Conservation (phyloP, 2,888 invertebrate species). For the Cactoblastis cactorum region DNA sequence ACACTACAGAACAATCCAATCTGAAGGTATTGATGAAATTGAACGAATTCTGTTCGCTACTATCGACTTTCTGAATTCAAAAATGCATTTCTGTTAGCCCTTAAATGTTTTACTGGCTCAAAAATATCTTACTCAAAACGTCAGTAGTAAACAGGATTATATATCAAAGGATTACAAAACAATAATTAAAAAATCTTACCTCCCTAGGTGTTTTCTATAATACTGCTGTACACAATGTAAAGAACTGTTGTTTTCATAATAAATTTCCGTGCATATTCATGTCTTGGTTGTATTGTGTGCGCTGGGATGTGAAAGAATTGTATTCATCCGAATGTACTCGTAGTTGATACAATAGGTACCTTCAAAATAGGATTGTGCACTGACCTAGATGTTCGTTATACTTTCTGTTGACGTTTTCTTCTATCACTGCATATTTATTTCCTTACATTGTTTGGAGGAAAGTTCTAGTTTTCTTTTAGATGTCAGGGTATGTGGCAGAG, state of each 20-base stretch:
- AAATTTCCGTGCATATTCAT: constrained; percentile 15
- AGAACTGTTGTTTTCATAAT: not conserved
- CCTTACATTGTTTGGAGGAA: constrained; percentile 25
- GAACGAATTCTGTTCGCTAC: constrained; percentile 30
- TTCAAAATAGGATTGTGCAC: constrained; percentile 29
- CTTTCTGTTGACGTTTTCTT: constrained; percentile 29
- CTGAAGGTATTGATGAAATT: constrained; percentile 60
- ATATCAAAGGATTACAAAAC: not conserved
- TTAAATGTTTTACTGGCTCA: too few species aligned
- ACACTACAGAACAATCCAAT: constrained; percentile 59
- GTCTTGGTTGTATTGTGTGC: constrained; percentile 18
- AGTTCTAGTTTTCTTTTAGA: constrained; percentile 32
- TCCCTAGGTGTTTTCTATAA: not conserved
- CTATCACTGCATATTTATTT: constrained; percentile 23
- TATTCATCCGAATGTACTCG: constrained; percentile 20
- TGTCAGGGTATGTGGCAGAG: constrained; percentile 27
- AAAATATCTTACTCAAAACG: too few species aligned
- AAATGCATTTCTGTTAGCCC: constrained; percentile 6
- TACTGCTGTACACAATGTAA: not conserved
- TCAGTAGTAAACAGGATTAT: too few species aligned
- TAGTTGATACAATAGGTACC: constrained; percentile 20
- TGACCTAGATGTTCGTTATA: constrained; percentile 39
- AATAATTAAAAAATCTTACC: not conserved
- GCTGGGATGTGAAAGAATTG: constrained; percentile 22
- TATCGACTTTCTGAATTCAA: constrained; percentile 17